phyloP scores from a whole-genome alignment of 2,113 vertebrate species.

The Bufo bufo region DNA sequence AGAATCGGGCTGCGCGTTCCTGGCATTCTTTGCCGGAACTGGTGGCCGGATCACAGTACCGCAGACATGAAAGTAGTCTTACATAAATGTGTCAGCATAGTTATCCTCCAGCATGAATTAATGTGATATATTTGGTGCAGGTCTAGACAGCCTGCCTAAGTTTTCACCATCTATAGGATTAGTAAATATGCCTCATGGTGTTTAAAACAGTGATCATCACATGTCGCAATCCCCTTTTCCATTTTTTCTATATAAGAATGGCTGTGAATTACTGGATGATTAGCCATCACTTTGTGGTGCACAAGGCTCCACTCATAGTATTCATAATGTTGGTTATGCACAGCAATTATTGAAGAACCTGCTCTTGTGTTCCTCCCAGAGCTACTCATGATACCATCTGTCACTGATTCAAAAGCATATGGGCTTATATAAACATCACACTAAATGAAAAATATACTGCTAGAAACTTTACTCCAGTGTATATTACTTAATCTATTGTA shows the following conservation, averaged over 20 bases:
- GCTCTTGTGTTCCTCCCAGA: neutral
- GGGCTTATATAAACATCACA: neutral
- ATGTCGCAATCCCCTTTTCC: neutral
- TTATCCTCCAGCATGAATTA: too few species aligned
- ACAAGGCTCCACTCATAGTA: neutral
- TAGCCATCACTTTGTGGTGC: neutral
- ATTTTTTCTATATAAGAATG: neutral
- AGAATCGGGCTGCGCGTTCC: too few species aligned
- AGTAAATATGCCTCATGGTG: too few species aligned
- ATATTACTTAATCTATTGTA: neutral
- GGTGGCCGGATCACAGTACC: too few species aligned
- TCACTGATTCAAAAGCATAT: slow-evolving; percentile 1
- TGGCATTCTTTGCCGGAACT: too few species aligned
- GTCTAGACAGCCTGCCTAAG: too few species aligned
- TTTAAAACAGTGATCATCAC: too few species aligned
- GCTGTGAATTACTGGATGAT: neutral
- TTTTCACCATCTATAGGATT: too few species aligned
- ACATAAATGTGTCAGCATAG: too few species aligned
- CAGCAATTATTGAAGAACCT: neutral
- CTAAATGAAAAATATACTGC: neutral
- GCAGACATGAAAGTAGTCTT: too few species aligned
- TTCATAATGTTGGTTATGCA: neutral
- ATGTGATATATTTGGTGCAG: too few species aligned
- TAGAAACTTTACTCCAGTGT: neutral
- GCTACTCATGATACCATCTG: neutral